Evolutionary conservation across 1,140 invertebrate species (phyloP).

Genomic region (Drosophila sturtevanti): DNA sequence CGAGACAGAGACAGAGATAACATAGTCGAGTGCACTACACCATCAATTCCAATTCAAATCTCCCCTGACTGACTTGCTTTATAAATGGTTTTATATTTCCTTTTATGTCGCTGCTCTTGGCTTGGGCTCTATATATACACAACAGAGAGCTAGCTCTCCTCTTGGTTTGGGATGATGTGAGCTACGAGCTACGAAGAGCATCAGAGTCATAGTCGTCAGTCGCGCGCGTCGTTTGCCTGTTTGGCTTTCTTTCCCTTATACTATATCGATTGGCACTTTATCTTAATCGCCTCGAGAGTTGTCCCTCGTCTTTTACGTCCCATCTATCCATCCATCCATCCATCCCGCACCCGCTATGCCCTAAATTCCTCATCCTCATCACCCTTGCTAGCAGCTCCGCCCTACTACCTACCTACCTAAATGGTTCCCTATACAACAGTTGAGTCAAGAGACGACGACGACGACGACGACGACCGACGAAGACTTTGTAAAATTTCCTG

Average conservation of each 20-base stretch:
- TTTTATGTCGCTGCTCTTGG: constrained; percentile 73
- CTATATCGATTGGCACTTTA: constrained; percentile 81
- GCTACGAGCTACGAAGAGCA: too few species aligned
- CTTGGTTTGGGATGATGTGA: constrained; percentile 39
- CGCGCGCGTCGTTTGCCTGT: constrained; percentile 36
- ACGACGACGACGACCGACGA: too few species aligned
- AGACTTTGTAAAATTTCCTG: constrained; percentile 68
- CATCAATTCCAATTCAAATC: constrained; percentile 81
- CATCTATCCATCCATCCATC: too few species aligned
- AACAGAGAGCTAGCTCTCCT: constrained; percentile 37
- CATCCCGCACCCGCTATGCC: constrained; percentile 16
- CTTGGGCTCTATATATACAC: constrained; percentile 47
- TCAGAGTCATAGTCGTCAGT: constrained; percentile 28
- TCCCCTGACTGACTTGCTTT: constrained; percentile 80
- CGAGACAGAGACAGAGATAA: constrained; percentile 20
- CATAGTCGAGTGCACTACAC: constrained; percentile 70
- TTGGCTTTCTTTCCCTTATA: constrained; percentile 76
- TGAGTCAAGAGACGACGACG: background rate
- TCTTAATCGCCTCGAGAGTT: constrained; percentile 78
- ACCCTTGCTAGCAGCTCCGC: too few species aligned
- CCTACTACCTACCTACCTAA: too few species aligned
- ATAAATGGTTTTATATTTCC: constrained; percentile 82
- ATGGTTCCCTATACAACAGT: constrained; percentile 38
- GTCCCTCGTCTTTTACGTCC: constrained; percentile 40
- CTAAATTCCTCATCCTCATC: constrained; percentile 33